Percentiles rank a stretch among this genome's conserved stretches.
Conservation (phyloP, 2,797 vertebrate species). For the Sebastes aleutianus region DNA sequence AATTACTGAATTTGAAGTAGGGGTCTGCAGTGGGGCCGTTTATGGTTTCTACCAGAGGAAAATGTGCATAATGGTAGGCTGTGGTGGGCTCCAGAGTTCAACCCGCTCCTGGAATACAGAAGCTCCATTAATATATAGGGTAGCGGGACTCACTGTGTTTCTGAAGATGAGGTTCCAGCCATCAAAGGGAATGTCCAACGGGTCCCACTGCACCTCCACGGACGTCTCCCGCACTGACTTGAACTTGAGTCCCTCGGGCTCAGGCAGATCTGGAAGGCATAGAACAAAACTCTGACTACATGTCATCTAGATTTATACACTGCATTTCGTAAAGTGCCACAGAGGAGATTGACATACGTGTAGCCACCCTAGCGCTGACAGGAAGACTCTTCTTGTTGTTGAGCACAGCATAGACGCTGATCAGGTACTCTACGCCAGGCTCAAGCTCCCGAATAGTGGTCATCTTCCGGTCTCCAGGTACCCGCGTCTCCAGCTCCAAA, state of each 20-base stretch:
- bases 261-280: conserved; percentile 88
- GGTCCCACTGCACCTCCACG: conserved; percentile 97
- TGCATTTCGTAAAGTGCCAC: neutral
- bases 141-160: conserved; percentile 86
- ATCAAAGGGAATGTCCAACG: conserved; percentile 92
- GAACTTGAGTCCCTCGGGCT: conserved; percentile 95
- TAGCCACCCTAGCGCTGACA: conserved; percentile 93
- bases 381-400: conserved; percentile 95
- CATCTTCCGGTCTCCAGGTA: conserved; percentile 89
- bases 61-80: conserved; percentile 41
- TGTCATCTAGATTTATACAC: neutral
- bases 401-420: conserved; percentile 95
- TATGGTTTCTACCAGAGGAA: conserved; percentile 40
- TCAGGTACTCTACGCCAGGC: conserved; percentile 95
- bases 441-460: conserved; percentile 92
- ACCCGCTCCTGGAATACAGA: conserved; percentile 19
- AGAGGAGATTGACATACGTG: conserved; percentile 81
- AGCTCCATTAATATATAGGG: neutral
- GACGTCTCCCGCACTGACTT: conserved; percentile 94
- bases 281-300: neutral
- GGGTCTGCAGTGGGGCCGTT: conserved; percentile 25
- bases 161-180: conserved; percentile 96
- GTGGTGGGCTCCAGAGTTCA: conserved; percentile 8
- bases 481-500: conserved; percentile 90
- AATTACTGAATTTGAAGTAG: conserved; percentile 42